Evolutionary conservation across 2,113 vertebrate species (phyloP), one percentile per base, ranked within the genome.

Genomic region (Oenanthe melanoleuca): DNA sequence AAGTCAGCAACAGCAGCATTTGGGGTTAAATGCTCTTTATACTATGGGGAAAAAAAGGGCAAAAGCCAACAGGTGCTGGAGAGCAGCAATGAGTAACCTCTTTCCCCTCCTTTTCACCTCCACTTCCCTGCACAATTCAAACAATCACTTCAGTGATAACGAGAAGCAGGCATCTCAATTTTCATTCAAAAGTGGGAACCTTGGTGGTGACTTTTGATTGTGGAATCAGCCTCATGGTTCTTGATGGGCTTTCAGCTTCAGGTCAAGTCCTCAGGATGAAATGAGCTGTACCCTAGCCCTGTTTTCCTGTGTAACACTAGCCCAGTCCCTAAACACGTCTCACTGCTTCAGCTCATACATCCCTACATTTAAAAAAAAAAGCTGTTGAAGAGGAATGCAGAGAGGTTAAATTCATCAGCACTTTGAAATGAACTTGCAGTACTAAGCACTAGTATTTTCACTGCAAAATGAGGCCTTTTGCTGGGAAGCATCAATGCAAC

Each of bases 341-440:
- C 11, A 13, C 56, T 78, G 60, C 75, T 83, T 50, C 53, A 80
- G 38, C 42, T 66, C 25, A 25, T 31, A 11, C 12, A 44, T 13
- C 47, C 26, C 0, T 37, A 42, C 40, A 42, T 42, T 15, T 42
- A 81, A 52, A 47, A 55, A 55, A 42, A 45, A 63, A 33, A 34
- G 23, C 74, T 83, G 26, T 91, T 59, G 29, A 49, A 79, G 60
- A 84, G 69, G 57, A 94, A 86, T 86, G 69, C 56, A 86, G 85
- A 45, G 81, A 53, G 90, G 49, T 25, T 67, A 59, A 89, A 86
- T n/a, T 83, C 79, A 92, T 88, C 81, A 93, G 67, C 67, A 61
- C 49, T 91, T 90, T 86, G 72, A 95, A 96, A 90, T 34, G 69
- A 95, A 94, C 85, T 88, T 93, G 86, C 86, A 95, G 72, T 21